Evolutionary conservation across 23 tunicate species (phyloP).

Genomic region (Diplosoma virens): DNA sequence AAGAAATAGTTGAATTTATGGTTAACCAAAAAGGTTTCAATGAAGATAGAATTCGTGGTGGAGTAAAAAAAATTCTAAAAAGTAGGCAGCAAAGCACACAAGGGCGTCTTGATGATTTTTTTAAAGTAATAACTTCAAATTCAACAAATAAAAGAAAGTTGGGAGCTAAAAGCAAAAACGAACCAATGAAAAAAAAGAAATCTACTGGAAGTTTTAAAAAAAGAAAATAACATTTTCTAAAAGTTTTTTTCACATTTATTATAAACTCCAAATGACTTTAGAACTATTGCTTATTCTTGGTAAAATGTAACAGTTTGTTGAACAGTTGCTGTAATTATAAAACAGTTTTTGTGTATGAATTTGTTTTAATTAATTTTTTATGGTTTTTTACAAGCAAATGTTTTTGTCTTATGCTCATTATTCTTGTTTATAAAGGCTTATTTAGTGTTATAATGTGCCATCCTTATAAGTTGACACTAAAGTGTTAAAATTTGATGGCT

Average conservation of each 20-base stretch:
- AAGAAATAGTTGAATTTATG: conserved; percentile 79
- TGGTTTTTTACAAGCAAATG: too few relatives aligned
- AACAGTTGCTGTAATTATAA: too few relatives aligned
- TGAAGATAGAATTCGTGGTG: conserved; percentile 92
- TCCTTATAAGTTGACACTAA: too few relatives aligned
- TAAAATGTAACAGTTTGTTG: too few relatives aligned
- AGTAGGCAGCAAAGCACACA: conserved; percentile 75
- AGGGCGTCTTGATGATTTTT: conserved; percentile 97
- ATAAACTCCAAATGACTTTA: too few relatives aligned
- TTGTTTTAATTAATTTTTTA: too few relatives aligned
- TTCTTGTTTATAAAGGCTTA: too few relatives aligned
- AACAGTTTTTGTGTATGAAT: too few relatives aligned
- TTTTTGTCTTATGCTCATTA: too few relatives aligned
- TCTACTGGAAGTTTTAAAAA: conserved; percentile 19
- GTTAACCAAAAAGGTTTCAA: conserved; percentile 82
- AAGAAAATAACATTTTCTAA: conserved; percentile 24
- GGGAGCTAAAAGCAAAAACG: conserved; percentile 58
- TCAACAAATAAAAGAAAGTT: conserved; percentile 60
- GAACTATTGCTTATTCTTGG: too few relatives aligned
- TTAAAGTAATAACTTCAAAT: conserved; percentile 60
- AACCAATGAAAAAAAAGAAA: conserved; percentile 55
- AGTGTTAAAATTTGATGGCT: too few relatives aligned
- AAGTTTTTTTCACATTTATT: neutral
- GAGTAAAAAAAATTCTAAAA: conserved; percentile 66
- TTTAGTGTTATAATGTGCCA: too few relatives aligned